phyloP scores from a whole-genome alignment of 2,113 vertebrate genomes.

The Cervus canadensis region DNA sequence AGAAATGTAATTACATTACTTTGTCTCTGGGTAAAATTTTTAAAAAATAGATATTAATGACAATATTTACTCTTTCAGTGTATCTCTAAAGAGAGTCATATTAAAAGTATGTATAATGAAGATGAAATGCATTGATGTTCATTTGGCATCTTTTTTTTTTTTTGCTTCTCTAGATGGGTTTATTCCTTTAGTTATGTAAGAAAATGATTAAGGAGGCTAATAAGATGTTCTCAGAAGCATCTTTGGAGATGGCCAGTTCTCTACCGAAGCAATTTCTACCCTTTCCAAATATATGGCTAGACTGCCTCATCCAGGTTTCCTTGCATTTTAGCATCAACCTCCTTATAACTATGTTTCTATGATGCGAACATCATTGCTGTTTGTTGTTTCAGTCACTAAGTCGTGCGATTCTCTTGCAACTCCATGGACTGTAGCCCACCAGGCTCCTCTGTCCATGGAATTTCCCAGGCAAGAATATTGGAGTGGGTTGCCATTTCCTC shows the following conservation, averaged over 20 bases:
- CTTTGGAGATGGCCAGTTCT: neutral
- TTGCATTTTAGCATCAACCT: too few relatives aligned
- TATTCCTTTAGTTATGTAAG: neutral
- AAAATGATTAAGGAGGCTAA: neutral
- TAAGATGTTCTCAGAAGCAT: neutral
- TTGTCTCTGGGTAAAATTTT: neutral
- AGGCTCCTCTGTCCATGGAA: neutral
- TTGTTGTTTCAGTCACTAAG: neutral
- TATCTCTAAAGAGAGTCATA: neutral
- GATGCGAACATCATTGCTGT: too few relatives aligned
- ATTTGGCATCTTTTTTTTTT: neutral
- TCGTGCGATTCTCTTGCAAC: neutral
- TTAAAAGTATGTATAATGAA: neutral
- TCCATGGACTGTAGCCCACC: neutral
- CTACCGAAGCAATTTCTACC: neutral
- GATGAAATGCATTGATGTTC: neutral
- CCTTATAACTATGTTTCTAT: neutral
- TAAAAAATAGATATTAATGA: neutral
- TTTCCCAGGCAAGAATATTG: neutral
- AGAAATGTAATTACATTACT: neutral
- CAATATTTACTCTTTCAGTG: neutral
- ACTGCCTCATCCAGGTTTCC: neutral
- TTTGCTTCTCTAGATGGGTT: neutral
- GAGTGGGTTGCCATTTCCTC: neutral
- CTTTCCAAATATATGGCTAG: neutral